A percentile compares a stretch with the other conserved stretches of the same genome.
These are phyloP conservation scores for Heliconius aoede DNA, from an alignment of 2,888 invertebrate species.

Conservation along the genomic window DNA sequence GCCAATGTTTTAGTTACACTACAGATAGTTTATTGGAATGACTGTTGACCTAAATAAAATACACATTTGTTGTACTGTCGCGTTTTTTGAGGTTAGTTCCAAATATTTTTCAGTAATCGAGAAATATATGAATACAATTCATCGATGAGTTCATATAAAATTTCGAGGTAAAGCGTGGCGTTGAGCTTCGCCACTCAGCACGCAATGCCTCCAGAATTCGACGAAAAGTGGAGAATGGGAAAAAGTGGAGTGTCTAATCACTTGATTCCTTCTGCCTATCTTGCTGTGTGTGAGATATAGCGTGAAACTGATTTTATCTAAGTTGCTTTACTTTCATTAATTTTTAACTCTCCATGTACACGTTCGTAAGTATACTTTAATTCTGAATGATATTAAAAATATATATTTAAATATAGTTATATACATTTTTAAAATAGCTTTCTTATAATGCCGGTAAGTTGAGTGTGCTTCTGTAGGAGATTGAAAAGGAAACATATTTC, in stretches of 20 bases:
- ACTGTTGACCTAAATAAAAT: constrained; percentile 13
- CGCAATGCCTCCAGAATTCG: too few relatives aligned
- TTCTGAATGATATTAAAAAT: neutral
- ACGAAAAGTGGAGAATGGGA: too few relatives aligned
- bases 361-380: too few relatives aligned
- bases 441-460: neutral
- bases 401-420: neutral
- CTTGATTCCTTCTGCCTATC: too few relatives aligned
- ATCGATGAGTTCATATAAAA: neutral
- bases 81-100: neutral
- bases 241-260: too few relatives aligned
- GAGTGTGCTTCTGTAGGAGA: neutral
- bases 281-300: too few relatives aligned
- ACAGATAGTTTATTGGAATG: neutral
- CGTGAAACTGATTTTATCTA: too few relatives aligned
- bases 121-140: neutral
- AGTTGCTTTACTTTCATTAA: too few relatives aligned
- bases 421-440: neutral
- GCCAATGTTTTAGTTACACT: constrained; percentile 13
- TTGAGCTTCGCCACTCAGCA: too few relatives aligned
- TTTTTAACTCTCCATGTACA: too few relatives aligned
- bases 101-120: neutral
- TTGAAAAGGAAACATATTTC: neutral
- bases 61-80: neutral
- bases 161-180: too few relatives aligned